phyloP scores from a whole-genome alignment of 2,797 vertebrate species.

The Choloepus didactylus region DNA sequence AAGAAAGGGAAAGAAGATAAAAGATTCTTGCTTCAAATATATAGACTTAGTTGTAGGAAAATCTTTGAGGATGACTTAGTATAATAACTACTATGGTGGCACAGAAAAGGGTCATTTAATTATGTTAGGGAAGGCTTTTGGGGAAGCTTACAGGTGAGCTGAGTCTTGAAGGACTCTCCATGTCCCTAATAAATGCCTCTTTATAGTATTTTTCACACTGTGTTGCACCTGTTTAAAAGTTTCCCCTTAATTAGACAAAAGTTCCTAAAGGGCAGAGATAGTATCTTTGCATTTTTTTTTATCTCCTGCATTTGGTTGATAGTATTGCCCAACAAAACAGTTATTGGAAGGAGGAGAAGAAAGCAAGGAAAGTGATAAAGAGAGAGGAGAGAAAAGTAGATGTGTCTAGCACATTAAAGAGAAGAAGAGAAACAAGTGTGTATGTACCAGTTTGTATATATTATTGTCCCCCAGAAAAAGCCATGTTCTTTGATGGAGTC shows the following conservation, averaged over 20 bases:
- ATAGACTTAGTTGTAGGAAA: constrained; percentile 8
- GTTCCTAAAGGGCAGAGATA: background rate
- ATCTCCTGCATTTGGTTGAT: background rate
- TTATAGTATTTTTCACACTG: background rate
- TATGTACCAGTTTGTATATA: too few species aligned
- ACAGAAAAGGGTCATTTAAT: background rate
- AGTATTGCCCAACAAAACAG: background rate
- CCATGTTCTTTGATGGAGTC: too few species aligned
- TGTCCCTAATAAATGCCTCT: background rate
- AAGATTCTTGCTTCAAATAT: background rate
- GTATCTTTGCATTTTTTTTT: background rate
- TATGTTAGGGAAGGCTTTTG: background rate
- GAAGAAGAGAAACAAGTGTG: background rate
- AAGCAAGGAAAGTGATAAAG: background rate
- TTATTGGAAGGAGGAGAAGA: background rate
- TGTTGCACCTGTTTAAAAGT: background rate
- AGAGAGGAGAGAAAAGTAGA: background rate
- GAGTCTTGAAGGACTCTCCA: background rate
- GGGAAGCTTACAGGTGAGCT: background rate
- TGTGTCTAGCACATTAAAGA: background rate
- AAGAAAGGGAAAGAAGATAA: background rate
- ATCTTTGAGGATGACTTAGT: background rate
- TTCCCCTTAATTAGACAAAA: background rate
- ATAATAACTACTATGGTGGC: background rate
- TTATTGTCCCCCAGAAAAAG: too few species aligned